phyloP scores from a whole-genome alignment of 2,888 invertebrate genomes.

The Mesorhabditis spiculigera region DNA sequence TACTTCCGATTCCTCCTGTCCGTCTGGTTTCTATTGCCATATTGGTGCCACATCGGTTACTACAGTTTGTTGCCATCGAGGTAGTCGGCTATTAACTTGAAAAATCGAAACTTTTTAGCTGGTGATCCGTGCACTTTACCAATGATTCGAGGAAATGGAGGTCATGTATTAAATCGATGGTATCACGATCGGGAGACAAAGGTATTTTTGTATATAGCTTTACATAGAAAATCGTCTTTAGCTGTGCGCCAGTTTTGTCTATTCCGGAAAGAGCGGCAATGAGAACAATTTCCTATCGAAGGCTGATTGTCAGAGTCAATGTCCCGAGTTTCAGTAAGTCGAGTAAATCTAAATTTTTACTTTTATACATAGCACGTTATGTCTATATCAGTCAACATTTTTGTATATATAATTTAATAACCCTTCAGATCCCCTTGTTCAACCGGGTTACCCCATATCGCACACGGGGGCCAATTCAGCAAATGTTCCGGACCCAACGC shows the following conservation, averaged over 20 bases:
- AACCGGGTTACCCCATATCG: neutral
- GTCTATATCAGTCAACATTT: too few species aligned
- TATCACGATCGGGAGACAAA: slow-evolving; percentile 18
- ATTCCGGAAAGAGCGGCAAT: slow-evolving; percentile 33
- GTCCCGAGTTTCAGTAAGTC: slow-evolving; percentile 5
- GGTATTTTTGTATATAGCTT: slow-evolving; percentile 4
- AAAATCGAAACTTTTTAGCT: neutral
- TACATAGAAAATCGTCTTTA: neutral
- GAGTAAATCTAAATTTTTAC: too few species aligned
- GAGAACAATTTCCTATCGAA: slow-evolving; percentile 29
- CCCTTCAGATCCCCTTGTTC: neutral
- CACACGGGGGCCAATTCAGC: neutral
- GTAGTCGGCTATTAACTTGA: neutral
- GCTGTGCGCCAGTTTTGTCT: slow-evolving; percentile 22
- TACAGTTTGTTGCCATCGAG: slow-evolving; percentile 45
- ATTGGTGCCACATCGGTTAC: slow-evolving; percentile 44
- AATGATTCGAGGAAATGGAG: slow-evolving; percentile 38
- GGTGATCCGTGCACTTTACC: slow-evolving; percentile 40
- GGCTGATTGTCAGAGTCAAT: slow-evolving; percentile 20
- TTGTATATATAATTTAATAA: neutral
- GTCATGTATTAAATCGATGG: slow-evolving; percentile 24
- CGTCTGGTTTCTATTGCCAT: slow-evolving; percentile 45
- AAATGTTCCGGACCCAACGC: neutral
- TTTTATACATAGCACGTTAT: too few species aligned
- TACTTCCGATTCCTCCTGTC: slow-evolving; percentile 16